Evolutionary conservation across 2,113 vertebrate genomes (phyloP), one percentile per base, ranked within the genome.

Genomic region (Onychostoma macrolepis): DNA sequence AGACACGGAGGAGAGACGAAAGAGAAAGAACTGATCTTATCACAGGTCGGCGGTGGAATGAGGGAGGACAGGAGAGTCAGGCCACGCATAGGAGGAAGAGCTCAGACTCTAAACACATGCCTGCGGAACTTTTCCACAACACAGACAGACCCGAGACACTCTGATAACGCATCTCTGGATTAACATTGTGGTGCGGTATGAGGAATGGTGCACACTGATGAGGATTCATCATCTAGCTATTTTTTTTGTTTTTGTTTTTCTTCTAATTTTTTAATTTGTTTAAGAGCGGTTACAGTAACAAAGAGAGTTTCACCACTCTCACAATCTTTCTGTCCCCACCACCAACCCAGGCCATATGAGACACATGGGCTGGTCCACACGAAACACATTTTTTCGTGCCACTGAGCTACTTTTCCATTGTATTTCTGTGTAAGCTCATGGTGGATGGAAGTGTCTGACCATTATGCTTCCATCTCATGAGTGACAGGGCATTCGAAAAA

Each of bases 21-120:
- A 74, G 61, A 61, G 75, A 85, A 87, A 85, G 48, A 78, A 61
- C 77, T 65, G 89, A 90, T 90, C 80, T 88, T 90, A 90, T 89
- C 78, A 50, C 43, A 83, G 87, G 74, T 58, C 61, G 17, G 28
- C 26, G 30, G 80, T 72, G 36, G 43, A 67, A 85, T 69, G 58
- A 85, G 26, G 56, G 82, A 69, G 38, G n/a, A 83, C 28, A 30
- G 41, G 82, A 74, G 45, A 78, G 24, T 67, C 56, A 45, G 74
- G 84, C 33, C 65, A 67, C 24, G 72, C 43, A 56, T 21, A 26
- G 48, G n/a, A 76, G 81, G 53, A 87, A 81, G 80, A 82, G 58
- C 80, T 71, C 43, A 74, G 33, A 75, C 56, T 41, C 79, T 24
- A 19, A 53, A 38, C 6, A 36, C 50, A 76, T 58, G 87, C 85